Evolutionary conservation across 2,888 invertebrate genomes (phyloP), one percentile per base, ranked within the genome.

Genomic region (Lasius fuliginosus): DNA sequence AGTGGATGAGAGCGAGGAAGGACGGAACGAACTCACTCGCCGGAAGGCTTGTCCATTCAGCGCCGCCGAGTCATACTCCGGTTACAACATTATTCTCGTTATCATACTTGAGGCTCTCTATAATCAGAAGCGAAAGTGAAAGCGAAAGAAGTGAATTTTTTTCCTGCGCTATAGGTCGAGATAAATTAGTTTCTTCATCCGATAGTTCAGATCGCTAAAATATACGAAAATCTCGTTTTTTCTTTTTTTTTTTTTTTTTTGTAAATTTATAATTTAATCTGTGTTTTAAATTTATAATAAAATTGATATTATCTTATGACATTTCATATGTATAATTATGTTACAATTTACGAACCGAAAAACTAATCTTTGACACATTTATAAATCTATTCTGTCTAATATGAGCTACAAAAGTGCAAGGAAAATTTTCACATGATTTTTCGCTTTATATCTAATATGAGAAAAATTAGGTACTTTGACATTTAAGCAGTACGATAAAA

Each of bases 1-100:
- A 97, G 88, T 98, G 98, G 98, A 95, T 97, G 68, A 95, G 96
- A 89, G 96, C 95, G 60, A 96, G 96, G 62, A 97, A 96, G 92
- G 97, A 97, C 85, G 96, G 96, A 94, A 95, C 95, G 77, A 95
- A 96, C 23, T 96, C 96, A 87, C 94, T 96, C 73, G 95, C 96
- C 92, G 97, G 96, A 40, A 95, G 96, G 67, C 94, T 97, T 89
- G 96, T 96, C 84, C 97, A 97, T 92, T 96, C 97, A 15, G 96
- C 96, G 53, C 95, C 95, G n/a, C 95, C 95, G 62, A 94, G 94
- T 83, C 95, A 95, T 81, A 90, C 92, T 4, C 94, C 94, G 91
- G 94, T 94, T 83, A 67, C 5, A 18, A 60, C 0, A 62, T 36
- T 53, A 6, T 62, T 49, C 3, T 8, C 46, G 27, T 3, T 60